A percentile compares a stretch with the other conserved stretches of the same genome.
phyloP scores from a whole-genome alignment of 2,888 invertebrate genomes.

The Pediacus dermestoides region DNA sequence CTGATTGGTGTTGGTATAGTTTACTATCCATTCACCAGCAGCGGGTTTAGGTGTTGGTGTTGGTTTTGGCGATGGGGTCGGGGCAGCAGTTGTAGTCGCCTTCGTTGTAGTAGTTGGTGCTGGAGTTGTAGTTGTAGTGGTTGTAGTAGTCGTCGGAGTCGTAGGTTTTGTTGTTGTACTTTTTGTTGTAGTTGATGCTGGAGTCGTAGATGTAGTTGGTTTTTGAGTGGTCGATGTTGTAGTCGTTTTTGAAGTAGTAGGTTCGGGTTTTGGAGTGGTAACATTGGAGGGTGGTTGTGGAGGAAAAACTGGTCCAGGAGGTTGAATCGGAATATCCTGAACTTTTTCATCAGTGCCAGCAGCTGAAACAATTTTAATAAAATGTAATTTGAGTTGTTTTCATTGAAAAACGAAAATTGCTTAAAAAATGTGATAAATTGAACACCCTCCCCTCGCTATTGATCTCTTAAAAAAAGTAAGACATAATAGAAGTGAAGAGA shows the following conservation, averaged over 20 bases:
- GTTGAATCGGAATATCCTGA: neutral
- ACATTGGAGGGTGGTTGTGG: conserved; percentile 3
- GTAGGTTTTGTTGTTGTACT: conserved; percentile 23
- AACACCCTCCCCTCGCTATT: too few species aligned
- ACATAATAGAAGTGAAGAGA: too few species aligned
- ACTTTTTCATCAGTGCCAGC: neutral
- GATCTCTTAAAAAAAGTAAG: too few species aligned
- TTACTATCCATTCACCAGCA: conserved; percentile 53
- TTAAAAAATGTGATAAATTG: too few species aligned
- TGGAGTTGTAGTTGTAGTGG: conserved; percentile 45
- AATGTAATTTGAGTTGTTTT: too few species aligned
- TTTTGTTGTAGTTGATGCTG: conserved; percentile 32
- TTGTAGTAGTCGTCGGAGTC: conserved; percentile 37
- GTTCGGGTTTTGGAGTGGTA: conserved; percentile 14
- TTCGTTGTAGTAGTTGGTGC: conserved; percentile 45
- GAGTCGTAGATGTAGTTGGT: conserved; percentile 35
- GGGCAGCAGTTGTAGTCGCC: conserved; percentile 35
- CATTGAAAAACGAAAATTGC: too few species aligned
- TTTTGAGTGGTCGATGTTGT: conserved; percentile 34
- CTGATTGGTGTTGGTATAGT: conserved; percentile 38
- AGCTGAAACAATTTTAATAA: too few species aligned
- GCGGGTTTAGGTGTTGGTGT: conserved; percentile 41
- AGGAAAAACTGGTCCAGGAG: neutral
- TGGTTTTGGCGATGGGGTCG: conserved; percentile 30
- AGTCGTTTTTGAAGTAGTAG: conserved; percentile 43